Evolutionary conservation across 2,888 invertebrate genomes (phyloP), one percentile per base, ranked within the genome.

Genomic region (Caenorhabditis plicata): DNA sequence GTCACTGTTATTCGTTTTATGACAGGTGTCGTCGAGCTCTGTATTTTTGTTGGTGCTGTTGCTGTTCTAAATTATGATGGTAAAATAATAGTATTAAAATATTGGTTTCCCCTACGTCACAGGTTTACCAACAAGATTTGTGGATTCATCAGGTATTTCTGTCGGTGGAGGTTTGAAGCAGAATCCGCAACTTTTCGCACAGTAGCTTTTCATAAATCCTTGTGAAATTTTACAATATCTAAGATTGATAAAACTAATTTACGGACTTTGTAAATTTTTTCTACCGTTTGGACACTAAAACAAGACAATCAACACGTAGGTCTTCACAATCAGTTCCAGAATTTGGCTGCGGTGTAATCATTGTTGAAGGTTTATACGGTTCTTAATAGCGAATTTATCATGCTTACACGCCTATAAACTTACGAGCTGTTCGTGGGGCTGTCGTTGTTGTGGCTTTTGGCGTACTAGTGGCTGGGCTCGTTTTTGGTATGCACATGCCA

Each of bases 181-280:
- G 55, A 79, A 80, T 5, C 79, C 79, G 47, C 79, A 79, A 40
- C 75, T 73, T 35, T 61, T 69, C 2, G 77, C 69, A 35, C 79
- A 79, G 44, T 74, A 73, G 1, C 64, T 65, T 49, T 71, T 74
- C 63, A 75, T 76, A 50, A 78, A 79, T 33, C 56, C 64, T 36
- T 63, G 64, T 7, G 78, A 63, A 36, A 61, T 51, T 44, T 66
- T 58, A 44, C 68, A 69, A 35, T 69, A 69, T 53, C 69, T 69
- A 36, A 55, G 61, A 19, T 31, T 5, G 31, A 40, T 23, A n/a
- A 36, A 22, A 40, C 17, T 33, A 5, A 5, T 45, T 9, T 19
- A 15, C 13, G 13, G 17, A n/a, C n/a, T 19, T 13, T 17, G 7
- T 23, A 2, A 36, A 8, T 8, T 4, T 31, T 20, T 32, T 3